Evolutionary conservation across 2,797 vertebrate genomes (phyloP).

Genomic region (Sternarchorhynchus goeldii): DNA sequence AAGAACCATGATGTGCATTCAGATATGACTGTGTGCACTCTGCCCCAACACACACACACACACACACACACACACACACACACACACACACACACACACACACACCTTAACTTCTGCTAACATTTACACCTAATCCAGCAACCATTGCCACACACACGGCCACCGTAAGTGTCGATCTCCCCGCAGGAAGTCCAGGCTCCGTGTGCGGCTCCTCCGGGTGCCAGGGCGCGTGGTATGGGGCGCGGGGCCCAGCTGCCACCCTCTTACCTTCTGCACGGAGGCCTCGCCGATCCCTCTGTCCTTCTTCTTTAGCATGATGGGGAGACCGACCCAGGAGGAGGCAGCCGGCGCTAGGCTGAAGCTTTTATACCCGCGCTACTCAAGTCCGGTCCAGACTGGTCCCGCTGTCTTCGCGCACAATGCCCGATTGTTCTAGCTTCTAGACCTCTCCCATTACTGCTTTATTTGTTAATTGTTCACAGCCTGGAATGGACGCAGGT

Average conservation of each 20-base stretch:
- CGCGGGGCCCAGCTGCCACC: constrained; percentile 6
- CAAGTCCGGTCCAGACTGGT: constrained; percentile 65
- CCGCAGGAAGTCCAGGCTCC: background rate
- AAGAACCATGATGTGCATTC: too few species aligned
- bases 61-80: background rate
- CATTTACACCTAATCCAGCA: background rate
- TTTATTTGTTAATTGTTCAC: constrained; percentile 70
- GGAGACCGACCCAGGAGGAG: constrained; percentile 2
- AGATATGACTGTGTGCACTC: too few species aligned
- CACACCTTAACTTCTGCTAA: background rate
- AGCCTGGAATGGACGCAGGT: constrained; percentile 49
- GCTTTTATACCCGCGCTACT: constrained; percentile 50
- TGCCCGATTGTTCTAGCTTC: constrained; percentile 66
- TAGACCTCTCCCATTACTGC: constrained; percentile 50
- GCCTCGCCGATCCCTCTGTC: constrained; percentile 68
- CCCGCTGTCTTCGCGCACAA: constrained; percentile 62
- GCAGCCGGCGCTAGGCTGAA: constrained; percentile 41
- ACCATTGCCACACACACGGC: background rate
- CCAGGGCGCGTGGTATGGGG: background rate
- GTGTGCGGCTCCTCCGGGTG: background rate
- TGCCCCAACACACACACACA: background rate
- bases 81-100: background rate
- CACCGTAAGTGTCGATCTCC: background rate
- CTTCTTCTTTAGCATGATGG: constrained; percentile 73
- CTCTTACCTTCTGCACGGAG: constrained; percentile 77